A percentile compares a stretch with the other conserved stretches of the same genome.
phyloP scores from a whole-genome alignment of 1,140 invertebrate species.

The Drosophila quadrilineata region DNA sequence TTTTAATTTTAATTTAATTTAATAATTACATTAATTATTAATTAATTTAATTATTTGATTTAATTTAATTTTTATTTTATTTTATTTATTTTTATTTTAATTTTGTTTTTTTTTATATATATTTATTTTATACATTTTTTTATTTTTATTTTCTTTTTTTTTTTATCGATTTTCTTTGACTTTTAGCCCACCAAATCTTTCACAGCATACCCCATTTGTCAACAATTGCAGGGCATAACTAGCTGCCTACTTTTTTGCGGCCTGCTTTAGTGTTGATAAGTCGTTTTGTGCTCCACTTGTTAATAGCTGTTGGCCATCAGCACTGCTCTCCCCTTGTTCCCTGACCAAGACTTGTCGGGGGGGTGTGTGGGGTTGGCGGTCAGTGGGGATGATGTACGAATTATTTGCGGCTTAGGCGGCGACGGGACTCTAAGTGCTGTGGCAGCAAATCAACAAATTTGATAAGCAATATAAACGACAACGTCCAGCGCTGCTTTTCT shows the following conservation, averaged over 20 bases:
- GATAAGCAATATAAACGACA: slow-evolving; percentile 73
- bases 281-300: slow-evolving; percentile 71
- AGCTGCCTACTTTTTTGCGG: slow-evolving; percentile 63
- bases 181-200: no score
- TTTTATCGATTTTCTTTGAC: no score
- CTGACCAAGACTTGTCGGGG: slow-evolving; percentile 9
- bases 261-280: slow-evolving; percentile 71
- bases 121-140: no score
- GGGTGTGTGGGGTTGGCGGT: neutral
- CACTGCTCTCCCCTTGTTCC: slow-evolving; percentile 32
- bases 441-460: slow-evolving; percentile 78
- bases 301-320: slow-evolving; percentile 49
- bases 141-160: no score
- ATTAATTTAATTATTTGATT: no score
- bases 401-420: slow-evolving; percentile 70
- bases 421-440: slow-evolving; percentile 40
- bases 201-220: no score
- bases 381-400: no score
- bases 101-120: no score
- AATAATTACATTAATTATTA: no score
- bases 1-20: no score
- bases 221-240: slow-evolving; percentile 38
- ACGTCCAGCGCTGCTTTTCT: neutral
- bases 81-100: no score
- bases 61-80: no score